Base-by-base conservation (phyloP, 2,113 vertebrate genomes). In the Todiramphus chloris region DNA sequence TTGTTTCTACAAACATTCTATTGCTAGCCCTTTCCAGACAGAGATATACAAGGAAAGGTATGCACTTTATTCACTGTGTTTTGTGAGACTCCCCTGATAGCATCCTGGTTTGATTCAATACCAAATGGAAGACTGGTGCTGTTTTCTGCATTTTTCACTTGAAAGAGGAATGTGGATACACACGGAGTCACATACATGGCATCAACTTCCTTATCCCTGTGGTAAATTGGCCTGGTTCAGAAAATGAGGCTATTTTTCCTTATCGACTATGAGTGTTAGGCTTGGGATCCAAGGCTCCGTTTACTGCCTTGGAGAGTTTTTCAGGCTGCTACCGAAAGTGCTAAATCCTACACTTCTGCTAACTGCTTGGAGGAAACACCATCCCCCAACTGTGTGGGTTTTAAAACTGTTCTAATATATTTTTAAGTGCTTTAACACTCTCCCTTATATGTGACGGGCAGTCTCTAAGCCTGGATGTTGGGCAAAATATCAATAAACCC, bases 261-360 rank as follows among this genome's bases (percentile, higher is more conserved):
- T 97, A 95, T 97, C 91, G 0, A 87, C 58, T 93, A 30, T 44
- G 80, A 69, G 43, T 46, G 84, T 74, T 95, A 91, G 76, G 41
- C 39, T 78, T 39, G n/a, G 69, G 58, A 87, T 84, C 74, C 73
- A 84, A 88, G 70, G 88, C 80, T 96, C 58, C 5, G 1, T 66
- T 96, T 95, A 63, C 74, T 93, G 91, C 82, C 37, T 90, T 83
- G 93, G 93, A 95, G 88, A 93, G 63, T 62, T 63, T 96, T 94
- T 94, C 81, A 66, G 83, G 81, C 76, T 83, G 91, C 78, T 97
- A 25, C 59, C 81, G 77, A 59, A 96, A 96, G 92, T 88, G 84
- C 88, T 92, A 96, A 94, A 94, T 92, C 83, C 91, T 91, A 81
- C 91, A 78, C 82, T 96, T 94, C 87, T 94, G 86, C 66, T 90